Evolutionary conservation across 2,888 invertebrate genomes (phyloP).

Genomic region (Ornithoptera priamus): DNA sequence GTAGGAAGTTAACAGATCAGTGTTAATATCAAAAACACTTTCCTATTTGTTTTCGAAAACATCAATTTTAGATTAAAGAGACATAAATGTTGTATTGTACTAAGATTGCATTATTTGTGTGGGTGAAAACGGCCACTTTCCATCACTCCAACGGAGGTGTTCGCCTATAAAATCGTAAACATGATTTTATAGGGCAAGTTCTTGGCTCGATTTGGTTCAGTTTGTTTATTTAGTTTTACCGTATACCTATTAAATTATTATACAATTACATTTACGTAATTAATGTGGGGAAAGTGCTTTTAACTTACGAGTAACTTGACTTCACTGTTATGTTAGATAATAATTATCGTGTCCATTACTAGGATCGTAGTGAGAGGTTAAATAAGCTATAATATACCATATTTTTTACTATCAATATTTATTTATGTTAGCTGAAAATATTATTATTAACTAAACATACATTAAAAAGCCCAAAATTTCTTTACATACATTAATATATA

Average conservation of each 20-base stretch:
- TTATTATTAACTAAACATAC: no score
- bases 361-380: no score
- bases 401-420: no score
- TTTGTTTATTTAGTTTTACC: conserved; percentile 36
- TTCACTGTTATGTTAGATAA: no score
- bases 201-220: conserved; percentile 37
- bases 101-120: conserved; percentile 14
- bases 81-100: background rate
- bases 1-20: no score
- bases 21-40: background rate
- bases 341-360: no score
- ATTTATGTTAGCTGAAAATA: no score
- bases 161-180: conserved; percentile 17
- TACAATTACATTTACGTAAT: conserved; percentile 44
- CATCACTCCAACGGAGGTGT: conserved; percentile 14
- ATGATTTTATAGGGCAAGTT: conserved; percentile 29
- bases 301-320: conserved; percentile 35
- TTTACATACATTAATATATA: no score
- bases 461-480: no score
- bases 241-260: conserved; percentile 36
- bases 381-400: no score
- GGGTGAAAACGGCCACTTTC: conserved; percentile 16
- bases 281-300: conserved; percentile 42
- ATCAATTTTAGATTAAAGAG: background rate
- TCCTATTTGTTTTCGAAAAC: background rate